These are phyloP conservation scores for Phasia obesa DNA, from an alignment of 2,888 invertebrate species.

Conservation along the genomic window DNA sequence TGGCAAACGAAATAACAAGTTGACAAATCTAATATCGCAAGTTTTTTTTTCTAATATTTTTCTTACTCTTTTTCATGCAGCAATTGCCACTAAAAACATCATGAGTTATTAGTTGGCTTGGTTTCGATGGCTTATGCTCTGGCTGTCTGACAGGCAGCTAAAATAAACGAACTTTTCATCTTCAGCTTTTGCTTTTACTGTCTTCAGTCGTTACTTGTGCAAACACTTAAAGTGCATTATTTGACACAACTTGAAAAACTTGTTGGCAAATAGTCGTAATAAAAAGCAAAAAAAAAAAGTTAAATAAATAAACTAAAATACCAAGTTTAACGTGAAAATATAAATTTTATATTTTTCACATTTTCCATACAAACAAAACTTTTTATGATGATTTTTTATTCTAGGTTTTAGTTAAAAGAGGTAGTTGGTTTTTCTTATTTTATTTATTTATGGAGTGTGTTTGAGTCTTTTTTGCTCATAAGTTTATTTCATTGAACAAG, in stretches of 20 bases:
- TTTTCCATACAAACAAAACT: neutral
- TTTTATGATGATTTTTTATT: constrained; percentile 36
- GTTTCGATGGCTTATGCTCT: constrained; percentile 22
- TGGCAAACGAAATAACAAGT: constrained; percentile 31
- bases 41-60: constrained; percentile 52
- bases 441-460: constrained; percentile 36
- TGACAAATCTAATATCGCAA: constrained; percentile 33
- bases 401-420: constrained; percentile 17
- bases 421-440: constrained; percentile 26
- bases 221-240: constrained; percentile 64
- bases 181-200: constrained; percentile 15
- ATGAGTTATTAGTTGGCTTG: constrained; percentile 3
- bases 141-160: constrained; percentile 10
- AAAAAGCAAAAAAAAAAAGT: constrained; percentile 19
- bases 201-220: constrained; percentile 48
- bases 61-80: constrained; percentile 21
- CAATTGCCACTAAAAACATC: constrained; percentile 43
- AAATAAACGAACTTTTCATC: constrained; percentile 59
- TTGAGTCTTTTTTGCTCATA: constrained; percentile 7
- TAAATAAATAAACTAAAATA: constrained; percentile 41
- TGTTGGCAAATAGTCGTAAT: constrained; percentile 54
- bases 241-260: constrained; percentile 69
- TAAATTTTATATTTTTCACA: constrained; percentile 38
- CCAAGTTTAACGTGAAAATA: neutral
- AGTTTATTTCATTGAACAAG: constrained; percentile 16